Evolutionary conservation across 2,888 invertebrate species (phyloP).

Genomic region (Nasonia oneida): DNA sequence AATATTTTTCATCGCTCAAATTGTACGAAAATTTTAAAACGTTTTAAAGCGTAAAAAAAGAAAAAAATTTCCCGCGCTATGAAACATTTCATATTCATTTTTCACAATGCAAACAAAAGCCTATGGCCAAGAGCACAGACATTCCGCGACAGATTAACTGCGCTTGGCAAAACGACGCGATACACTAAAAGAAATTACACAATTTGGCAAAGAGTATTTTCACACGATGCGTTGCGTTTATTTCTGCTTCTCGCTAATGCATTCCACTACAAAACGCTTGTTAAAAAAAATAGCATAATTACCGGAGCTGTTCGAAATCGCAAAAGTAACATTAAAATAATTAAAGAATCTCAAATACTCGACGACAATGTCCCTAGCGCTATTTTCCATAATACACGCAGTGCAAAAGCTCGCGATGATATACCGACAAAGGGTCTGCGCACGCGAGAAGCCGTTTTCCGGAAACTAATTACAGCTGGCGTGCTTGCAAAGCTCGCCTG

Average conservation of each 20-base stretch:
- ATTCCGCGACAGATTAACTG: constrained; percentile 1
- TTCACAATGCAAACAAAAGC: constrained; percentile 32
- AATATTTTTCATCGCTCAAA: no score
- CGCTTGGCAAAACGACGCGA: constrained; percentile 10
- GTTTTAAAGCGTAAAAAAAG: neutral
- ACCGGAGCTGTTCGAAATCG: neutral
- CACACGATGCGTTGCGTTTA: neutral
- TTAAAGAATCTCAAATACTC: no score
- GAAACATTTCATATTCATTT: constrained; percentile 18
- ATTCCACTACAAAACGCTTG: neutral
- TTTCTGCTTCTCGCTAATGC: neutral
- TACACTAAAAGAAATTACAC: neutral
- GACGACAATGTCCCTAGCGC: neutral
- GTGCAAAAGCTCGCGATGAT: neutral
- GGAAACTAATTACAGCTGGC: constrained; percentile 28
- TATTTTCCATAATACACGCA: constrained; percentile 4
- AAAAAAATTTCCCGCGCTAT: neutral
- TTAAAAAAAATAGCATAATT: no score
- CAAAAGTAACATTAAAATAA: neutral
- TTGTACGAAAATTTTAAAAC: neutral
- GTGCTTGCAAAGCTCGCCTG: neutral
- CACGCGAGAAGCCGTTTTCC: constrained; percentile 5
- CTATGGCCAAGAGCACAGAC: neutral
- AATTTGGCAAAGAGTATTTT: constrained; percentile 14
- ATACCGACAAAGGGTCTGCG: neutral